Conservation (phyloP, 2,113 vertebrate species). For the Stomatorhinus ivindoensis region DNA sequence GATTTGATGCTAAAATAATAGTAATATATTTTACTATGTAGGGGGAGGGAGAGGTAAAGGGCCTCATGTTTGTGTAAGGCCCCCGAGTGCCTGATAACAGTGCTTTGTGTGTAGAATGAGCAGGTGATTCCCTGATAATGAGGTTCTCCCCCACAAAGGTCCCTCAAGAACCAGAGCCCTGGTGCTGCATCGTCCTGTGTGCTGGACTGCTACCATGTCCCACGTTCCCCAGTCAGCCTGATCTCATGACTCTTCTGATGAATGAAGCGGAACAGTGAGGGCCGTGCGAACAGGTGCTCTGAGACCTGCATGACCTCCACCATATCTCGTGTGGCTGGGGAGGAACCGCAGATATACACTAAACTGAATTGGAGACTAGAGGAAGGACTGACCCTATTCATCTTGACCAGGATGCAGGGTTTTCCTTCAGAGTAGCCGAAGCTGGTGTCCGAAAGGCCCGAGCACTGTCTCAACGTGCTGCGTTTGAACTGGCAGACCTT, state of each 20-base stretch:
- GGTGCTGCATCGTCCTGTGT: neutral
- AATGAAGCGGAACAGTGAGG: neutral
- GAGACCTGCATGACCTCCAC: neutral
- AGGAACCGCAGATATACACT: neutral
- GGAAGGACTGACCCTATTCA: conserved; percentile 79
- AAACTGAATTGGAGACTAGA: neutral
- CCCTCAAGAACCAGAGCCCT: neutral
- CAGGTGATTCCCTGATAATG: neutral
- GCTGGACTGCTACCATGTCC: neutral
- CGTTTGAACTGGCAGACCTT: conserved; percentile 75
- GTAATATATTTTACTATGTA: neutral
- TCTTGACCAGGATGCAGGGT: conserved; percentile 84
- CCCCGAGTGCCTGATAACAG: neutral
- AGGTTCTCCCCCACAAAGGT: neutral
- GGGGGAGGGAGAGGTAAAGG: neutral
- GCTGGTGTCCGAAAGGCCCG: conserved; percentile 61
- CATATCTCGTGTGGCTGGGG: neutral
- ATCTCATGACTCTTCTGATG: neutral
- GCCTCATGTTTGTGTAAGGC: neutral
- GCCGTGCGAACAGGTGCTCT: neutral
- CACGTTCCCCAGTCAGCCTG: neutral
- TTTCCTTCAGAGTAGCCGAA: conserved; percentile 75
- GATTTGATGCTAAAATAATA: neutral
- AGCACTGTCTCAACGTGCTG: conserved; percentile 64
- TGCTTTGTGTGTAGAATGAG: neutral